These are phyloP conservation scores for Lipophrys pholis DNA, from an alignment of 2,113 vertebrate species.

Conservation along the genomic window DNA sequence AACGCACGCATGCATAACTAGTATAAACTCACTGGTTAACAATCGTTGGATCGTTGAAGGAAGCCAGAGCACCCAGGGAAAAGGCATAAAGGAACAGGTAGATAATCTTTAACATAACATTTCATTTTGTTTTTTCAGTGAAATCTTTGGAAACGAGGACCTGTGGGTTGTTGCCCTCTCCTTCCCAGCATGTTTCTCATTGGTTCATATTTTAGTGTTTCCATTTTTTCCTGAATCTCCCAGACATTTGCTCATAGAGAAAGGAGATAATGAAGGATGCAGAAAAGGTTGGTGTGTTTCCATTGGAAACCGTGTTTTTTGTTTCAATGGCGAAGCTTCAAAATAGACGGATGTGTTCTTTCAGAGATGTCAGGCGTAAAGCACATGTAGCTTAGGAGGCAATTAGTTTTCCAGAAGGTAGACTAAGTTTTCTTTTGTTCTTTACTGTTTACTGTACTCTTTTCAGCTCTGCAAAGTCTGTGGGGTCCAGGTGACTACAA, in stretches of 20 bases:
- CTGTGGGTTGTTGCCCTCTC: constrained; percentile 79
- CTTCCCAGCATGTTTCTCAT: constrained; percentile 65
- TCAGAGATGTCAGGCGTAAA: too few species aligned
- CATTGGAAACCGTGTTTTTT: too few species aligned
- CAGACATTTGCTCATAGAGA: constrained; percentile 83
- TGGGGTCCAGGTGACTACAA: constrained; percentile 82
- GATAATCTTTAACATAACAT: too few species aligned
- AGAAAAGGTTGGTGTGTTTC: constrained; percentile 76
- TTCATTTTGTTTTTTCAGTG: constrained; percentile 67
- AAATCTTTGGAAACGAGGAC: constrained; percentile 78
- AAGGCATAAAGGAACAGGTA: too few species aligned
- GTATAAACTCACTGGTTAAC: too few species aligned
- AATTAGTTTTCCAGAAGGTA: too few species aligned
- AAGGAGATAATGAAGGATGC: constrained; percentile 71
- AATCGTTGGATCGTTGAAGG: too few species aligned
- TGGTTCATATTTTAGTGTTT: constrained; percentile 68
- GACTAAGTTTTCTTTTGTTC: background rate
- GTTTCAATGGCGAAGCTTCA: too few species aligned
- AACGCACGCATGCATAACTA: too few species aligned
- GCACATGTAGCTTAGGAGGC: too few species aligned
- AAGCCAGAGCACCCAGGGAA: too few species aligned
- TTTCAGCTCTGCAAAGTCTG: constrained; percentile 79
- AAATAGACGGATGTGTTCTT: too few species aligned
- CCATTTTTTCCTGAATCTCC: constrained; percentile 83
- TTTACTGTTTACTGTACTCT: background rate